phyloP scores from a whole-genome alignment of 2,797 vertebrate species.

The Masticophis lateralis region DNA sequence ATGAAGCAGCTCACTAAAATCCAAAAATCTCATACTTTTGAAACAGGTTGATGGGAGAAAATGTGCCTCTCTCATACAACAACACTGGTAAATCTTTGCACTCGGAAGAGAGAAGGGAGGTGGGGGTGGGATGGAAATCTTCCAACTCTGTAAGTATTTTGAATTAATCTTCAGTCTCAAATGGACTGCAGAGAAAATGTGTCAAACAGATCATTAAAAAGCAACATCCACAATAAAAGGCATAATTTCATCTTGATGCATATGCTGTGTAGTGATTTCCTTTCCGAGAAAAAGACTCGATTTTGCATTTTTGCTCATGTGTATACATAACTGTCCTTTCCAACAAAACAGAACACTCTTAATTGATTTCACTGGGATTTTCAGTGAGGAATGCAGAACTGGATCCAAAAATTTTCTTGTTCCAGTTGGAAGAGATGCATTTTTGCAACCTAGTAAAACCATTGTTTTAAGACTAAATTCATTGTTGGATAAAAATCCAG shows the following conservation, averaged over 20 bases:
- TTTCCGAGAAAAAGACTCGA: slow-evolving; percentile 33
- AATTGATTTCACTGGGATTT: slow-evolving; percentile 41
- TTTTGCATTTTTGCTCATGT: slow-evolving; percentile 36
- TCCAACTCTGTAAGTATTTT: neutral
- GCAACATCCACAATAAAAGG: slow-evolving; percentile 9
- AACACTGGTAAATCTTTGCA: neutral
- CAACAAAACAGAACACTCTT: slow-evolving; percentile 19
- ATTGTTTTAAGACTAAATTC: slow-evolving; percentile 3
- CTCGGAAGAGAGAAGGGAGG: slow-evolving; percentile 1
- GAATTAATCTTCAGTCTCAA: slow-evolving; percentile 32
- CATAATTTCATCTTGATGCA: neutral
- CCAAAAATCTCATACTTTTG: slow-evolving; percentile 7
- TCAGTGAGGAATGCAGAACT: slow-evolving; percentile 59
- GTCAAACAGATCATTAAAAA: slow-evolving; percentile 18
- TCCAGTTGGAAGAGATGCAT: slow-evolving; percentile 54
- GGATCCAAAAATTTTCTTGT: slow-evolving; percentile 57
- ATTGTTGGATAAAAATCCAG: slow-evolving; percentile 23
- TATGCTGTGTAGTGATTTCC: slow-evolving; percentile 14
- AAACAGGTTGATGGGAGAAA: neutral
- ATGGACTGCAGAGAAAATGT: neutral
- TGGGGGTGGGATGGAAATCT: neutral
- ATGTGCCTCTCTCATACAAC: neutral
- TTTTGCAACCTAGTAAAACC: slow-evolving; percentile 42
- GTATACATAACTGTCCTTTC: neutral
- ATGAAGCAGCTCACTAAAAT: neutral